Conservation (phyloP, 2,888 invertebrate species). For the Anarsia innoxiella region DNA sequence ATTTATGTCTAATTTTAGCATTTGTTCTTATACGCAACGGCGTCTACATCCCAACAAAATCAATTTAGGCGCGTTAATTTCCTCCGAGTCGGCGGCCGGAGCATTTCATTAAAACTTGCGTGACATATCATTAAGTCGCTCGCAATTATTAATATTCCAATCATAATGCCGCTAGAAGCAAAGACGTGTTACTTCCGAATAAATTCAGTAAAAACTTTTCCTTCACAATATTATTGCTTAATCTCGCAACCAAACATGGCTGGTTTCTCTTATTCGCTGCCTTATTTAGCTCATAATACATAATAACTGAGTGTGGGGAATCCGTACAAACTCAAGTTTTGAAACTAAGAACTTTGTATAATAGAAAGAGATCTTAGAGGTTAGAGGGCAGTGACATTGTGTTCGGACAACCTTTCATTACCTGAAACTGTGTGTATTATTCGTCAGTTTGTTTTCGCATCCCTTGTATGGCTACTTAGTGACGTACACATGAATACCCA, state of each 20-base stretch:
- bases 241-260: conserved; percentile 18
- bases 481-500: no score
- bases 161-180: conserved; percentile 57
- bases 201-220: conserved; percentile 35
- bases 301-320: conserved; percentile 1
- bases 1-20: no score
- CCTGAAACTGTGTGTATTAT: conserved; percentile 5
- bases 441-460: no score
- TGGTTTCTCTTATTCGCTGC: conserved; percentile 6
- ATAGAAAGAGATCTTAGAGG: conserved; percentile 17
- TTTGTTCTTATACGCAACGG: no score
- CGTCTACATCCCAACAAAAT: no score
- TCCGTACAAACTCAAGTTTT: background rate
- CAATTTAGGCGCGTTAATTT: no score
- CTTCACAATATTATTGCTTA: conserved; percentile 22
- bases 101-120: conserved; percentile 72
- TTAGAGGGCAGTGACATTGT: conserved; percentile 20
- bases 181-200: conserved; percentile 61
- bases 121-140: conserved; percentile 68
- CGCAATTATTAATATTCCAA: conserved; percentile 71
- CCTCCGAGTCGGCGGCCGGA: no score
- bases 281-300: conserved; percentile 9
- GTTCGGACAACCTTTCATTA: conserved; percentile 22
- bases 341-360: conserved; percentile 5
- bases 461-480: no score